phyloP scores from a whole-genome alignment of 2,797 vertebrate genomes.

The Gymnocypris eckloni region DNA sequence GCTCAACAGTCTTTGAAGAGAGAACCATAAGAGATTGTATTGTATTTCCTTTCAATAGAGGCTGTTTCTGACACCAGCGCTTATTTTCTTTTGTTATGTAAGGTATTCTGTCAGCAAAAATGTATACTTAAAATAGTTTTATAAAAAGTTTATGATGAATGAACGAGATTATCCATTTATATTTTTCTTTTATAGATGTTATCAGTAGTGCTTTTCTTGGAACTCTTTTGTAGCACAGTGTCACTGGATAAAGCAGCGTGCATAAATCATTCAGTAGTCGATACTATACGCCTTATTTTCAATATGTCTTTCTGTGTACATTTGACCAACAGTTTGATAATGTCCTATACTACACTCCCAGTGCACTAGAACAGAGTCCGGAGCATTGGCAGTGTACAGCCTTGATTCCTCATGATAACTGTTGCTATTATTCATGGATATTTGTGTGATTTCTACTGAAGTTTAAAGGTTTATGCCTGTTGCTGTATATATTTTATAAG shows the following conservation, averaged over 20 bases:
- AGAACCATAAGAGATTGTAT: slow-evolving; percentile 9
- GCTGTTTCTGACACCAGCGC: slow-evolving; percentile 26
- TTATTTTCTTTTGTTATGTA: slow-evolving; percentile 34
- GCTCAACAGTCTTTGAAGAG: not conserved
- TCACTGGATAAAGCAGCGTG: not conserved
- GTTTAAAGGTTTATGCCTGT: slow-evolving; percentile 6
- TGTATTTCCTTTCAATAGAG: slow-evolving; percentile 23
- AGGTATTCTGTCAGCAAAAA: slow-evolving; percentile 27
- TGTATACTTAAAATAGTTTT: slow-evolving; percentile 2
- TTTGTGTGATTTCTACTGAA: slow-evolving; percentile 38
- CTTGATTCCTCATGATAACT: not conserved
- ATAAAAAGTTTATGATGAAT: not conserved
- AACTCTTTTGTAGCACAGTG: not conserved
- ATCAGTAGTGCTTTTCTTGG: not conserved
- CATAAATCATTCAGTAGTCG: not conserved
- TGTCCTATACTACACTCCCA: not conserved
- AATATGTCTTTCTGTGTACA: not conserved
- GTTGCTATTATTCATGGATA: not conserved
- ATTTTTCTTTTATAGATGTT: not conserved
- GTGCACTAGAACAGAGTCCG: not conserved
- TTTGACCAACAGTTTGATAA: slow-evolving; percentile 3
- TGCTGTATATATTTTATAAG: slow-evolving; percentile 39
- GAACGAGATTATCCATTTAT: slow-evolving; percentile 17
- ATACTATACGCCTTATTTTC: not conserved
- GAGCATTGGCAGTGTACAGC: not conserved